Evolutionary conservation across 2,888 invertebrate species (phyloP).

Genomic region (Ypsolopha scabrella): DNA sequence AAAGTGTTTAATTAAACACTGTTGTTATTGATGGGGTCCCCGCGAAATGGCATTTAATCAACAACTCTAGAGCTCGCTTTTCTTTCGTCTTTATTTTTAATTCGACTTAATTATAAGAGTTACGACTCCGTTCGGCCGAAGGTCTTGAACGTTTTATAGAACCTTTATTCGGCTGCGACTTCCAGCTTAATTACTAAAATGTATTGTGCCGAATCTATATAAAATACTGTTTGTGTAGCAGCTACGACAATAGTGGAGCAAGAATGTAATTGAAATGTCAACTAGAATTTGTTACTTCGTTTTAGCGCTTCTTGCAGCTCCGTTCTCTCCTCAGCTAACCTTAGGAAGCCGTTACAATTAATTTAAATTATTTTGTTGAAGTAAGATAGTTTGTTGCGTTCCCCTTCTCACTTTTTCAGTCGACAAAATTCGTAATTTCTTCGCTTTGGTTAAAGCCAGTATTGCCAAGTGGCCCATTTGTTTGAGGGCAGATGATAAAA

Average conservation of each 20-base stretch:
- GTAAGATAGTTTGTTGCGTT: neutral
- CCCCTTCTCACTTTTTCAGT: neutral
- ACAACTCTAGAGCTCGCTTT: constrained; percentile 28
- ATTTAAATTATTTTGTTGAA: constrained; percentile 36
- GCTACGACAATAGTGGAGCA: constrained; percentile 49
- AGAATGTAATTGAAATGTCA: constrained; percentile 66
- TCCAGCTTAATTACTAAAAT: constrained; percentile 35
- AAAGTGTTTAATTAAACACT: constrained; percentile 65
- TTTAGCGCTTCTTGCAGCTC: constrained; percentile 25
- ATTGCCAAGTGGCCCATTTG: too few relatives aligned
- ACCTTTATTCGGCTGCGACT: constrained; percentile 38
- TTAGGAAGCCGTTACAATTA: constrained; percentile 32
- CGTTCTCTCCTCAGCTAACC: constrained; percentile 16
- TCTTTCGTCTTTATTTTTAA: constrained; percentile 51
- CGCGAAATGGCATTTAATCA: constrained; percentile 67
- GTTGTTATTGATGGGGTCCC: constrained; percentile 66
- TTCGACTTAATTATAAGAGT: constrained; percentile 63
- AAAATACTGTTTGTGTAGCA: constrained; percentile 5
- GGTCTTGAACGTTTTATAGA: constrained; percentile 42
- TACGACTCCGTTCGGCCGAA: constrained; percentile 41
- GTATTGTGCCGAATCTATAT: constrained; percentile 11
- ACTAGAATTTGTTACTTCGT: constrained; percentile 53
- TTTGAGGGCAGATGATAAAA: too few relatives aligned
- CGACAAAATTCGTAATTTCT: too few relatives aligned
- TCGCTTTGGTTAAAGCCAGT: too few relatives aligned